phyloP scores from a whole-genome alignment of 1,140 invertebrate species.

The Propsilocerus akamusi region DNA sequence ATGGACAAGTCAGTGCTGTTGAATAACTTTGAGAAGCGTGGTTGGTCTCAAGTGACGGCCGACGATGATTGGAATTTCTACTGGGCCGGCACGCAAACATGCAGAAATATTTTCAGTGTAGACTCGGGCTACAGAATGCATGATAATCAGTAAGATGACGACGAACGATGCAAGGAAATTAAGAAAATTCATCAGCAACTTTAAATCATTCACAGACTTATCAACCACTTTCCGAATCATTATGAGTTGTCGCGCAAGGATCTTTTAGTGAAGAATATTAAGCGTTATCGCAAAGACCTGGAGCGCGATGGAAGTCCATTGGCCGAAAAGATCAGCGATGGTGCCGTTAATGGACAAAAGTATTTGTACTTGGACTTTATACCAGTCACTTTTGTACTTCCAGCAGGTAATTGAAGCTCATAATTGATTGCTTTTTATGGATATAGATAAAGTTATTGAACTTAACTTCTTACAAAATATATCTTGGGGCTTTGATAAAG shows the following conservation, averaged over 20 bases:
- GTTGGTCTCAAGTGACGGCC: constrained; percentile 75
- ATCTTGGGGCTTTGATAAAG: constrained; percentile 15
- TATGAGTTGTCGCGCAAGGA: constrained; percentile 91
- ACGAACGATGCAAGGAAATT: constrained; percentile 4
- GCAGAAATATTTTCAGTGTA: constrained; percentile 77
- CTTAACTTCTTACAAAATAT: neutral
- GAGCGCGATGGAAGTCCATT: constrained; percentile 76
- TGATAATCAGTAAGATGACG: constrained; percentile 61
- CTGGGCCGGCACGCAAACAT: constrained; percentile 82
- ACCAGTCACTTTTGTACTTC: constrained; percentile 81
- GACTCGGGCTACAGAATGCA: constrained; percentile 82
- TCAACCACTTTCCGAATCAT: constrained; percentile 88
- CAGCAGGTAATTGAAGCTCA: constrained; percentile 37
- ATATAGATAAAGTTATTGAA: neutral
- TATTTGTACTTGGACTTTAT: constrained; percentile 77
- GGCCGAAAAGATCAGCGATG: constrained; percentile 44
- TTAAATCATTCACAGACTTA: constrained; percentile 27
- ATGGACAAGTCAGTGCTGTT: constrained; percentile 89
- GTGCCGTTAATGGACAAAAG: constrained; percentile 50
- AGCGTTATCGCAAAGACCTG: constrained; percentile 77
- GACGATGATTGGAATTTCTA: constrained; percentile 97
- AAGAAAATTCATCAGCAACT: too few species aligned
- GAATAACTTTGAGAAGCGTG: constrained; percentile 83
- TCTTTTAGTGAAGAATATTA: constrained; percentile 88
- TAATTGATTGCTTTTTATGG: neutral